phyloP scores from a whole-genome alignment of 2,113 vertebrate genomes.

The Callospermophilus lateralis region DNA sequence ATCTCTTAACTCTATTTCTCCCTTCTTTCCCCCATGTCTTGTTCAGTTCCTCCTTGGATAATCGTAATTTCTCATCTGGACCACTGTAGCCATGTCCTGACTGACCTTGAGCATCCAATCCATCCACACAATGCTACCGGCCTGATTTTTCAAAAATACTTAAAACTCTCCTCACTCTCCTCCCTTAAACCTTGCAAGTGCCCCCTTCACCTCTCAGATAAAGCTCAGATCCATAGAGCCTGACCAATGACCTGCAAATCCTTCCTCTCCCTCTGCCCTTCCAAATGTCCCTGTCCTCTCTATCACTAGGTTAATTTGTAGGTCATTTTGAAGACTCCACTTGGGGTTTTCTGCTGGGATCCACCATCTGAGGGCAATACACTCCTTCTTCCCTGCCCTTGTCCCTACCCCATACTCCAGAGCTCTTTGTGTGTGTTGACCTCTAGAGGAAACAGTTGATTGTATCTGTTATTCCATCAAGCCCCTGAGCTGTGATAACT shows the following conservation, averaged over 20 bases:
- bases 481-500: not conserved
- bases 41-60: not conserved
- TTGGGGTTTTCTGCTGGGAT: not conserved
- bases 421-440: not conserved
- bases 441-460: slow-evolving; percentile 1
- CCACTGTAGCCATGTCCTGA: not conserved
- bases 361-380: not conserved
- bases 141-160: slow-evolving; percentile 18
- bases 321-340: not conserved
- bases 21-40: not conserved
- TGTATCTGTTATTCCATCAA: not conserved
- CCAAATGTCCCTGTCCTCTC: not conserved
- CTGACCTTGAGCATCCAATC: not conserved
- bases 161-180: not conserved
- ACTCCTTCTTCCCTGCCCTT: not conserved
- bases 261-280: not conserved
- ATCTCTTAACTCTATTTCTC: not conserved
- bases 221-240: not conserved
- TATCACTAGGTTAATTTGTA: not conserved
- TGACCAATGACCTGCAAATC: not conserved
- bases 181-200: not conserved
- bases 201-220: not conserved
- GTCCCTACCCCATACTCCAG: not conserved
- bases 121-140: not conserved
- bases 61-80: not conserved